Evolutionary conservation across 2,888 invertebrate species (phyloP).

Genomic region (Alloscopus bannaensis): DNA sequence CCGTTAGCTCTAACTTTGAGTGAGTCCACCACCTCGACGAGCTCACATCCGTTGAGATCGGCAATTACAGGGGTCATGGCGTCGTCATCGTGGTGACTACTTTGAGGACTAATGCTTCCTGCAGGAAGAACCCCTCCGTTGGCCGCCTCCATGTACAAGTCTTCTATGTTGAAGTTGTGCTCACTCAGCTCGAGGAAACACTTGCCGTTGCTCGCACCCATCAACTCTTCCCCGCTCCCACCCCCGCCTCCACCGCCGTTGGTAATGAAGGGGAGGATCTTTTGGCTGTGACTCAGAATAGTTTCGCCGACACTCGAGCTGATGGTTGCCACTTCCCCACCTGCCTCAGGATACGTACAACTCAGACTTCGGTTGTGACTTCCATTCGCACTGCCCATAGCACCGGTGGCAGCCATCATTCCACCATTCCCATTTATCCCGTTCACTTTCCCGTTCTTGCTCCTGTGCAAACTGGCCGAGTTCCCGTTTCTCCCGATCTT

Average conservation of each 20-base stretch:
- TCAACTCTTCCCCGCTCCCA: slow-evolving; percentile 16
- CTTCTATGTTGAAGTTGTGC: slow-evolving; percentile 29
- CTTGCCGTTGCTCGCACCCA: slow-evolving; percentile 8
- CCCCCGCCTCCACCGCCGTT: slow-evolving; percentile 45
- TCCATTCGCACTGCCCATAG: slow-evolving; percentile 38
- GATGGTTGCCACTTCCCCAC: slow-evolving; percentile 69
- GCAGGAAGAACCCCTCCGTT: slow-evolving; percentile 54
- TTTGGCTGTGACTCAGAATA: slow-evolving; percentile 30
- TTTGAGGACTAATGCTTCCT: slow-evolving; percentile 43
- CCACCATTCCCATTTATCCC: slow-evolving; percentile 48
- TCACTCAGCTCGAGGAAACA: slow-evolving; percentile 54
- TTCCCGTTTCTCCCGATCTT: slow-evolving; percentile 66
- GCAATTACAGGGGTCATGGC: slow-evolving; percentile 47
- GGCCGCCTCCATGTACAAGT: slow-evolving; percentile 43
- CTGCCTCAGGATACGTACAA: slow-evolving; percentile 71
- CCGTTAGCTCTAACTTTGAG: slow-evolving; percentile 1
- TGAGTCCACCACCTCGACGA: slow-evolving; percentile 29
- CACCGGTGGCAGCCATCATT: slow-evolving; percentile 3
- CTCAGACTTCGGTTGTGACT: slow-evolving; percentile 70
- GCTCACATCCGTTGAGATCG: slow-evolving; percentile 49
- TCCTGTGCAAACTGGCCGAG: slow-evolving; percentile 63
- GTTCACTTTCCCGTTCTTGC: slow-evolving; percentile 60
- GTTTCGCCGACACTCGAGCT: slow-evolving; percentile 61
- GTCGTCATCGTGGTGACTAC: slow-evolving; percentile 43
- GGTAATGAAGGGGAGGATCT: slow-evolving; percentile 28